Conservation (phyloP, 2,113 vertebrate species). For the Ivindomyrus marchei region DNA sequence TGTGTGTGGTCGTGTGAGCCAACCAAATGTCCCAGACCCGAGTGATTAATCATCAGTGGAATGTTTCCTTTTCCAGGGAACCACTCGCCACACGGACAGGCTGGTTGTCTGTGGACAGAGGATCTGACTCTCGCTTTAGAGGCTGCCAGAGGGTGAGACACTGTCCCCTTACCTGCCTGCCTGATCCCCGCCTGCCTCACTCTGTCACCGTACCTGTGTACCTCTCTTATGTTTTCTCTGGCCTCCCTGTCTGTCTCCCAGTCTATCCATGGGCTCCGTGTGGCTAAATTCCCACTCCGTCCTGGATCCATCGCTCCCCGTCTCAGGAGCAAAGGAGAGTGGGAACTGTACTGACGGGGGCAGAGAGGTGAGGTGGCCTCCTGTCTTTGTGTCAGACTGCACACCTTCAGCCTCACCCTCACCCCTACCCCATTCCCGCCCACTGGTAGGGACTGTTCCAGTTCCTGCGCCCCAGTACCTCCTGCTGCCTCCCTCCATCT, state of each 20-base stretch:
- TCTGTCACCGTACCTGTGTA: not conserved
- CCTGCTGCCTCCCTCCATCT: constrained; percentile 25
- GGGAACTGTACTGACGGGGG: constrained; percentile 75
- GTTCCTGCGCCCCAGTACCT: constrained; percentile 54
- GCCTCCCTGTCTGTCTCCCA: constrained; percentile 34
- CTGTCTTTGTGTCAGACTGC: not conserved
- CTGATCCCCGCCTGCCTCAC: not conserved
- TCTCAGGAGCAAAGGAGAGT: constrained; percentile 69
- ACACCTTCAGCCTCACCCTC: not conserved
- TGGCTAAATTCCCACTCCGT: constrained; percentile 78
- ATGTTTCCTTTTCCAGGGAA: constrained; percentile 49
- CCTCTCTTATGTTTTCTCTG: not conserved
- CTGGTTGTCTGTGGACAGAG: constrained; percentile 81
- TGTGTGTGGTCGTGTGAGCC: not conserved
- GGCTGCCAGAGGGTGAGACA: constrained; percentile 62
- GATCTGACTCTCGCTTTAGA: constrained; percentile 76
- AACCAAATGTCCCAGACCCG: not conserved
- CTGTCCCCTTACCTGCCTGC: not conserved
- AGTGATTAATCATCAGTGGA: not conserved
- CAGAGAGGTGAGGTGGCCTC: constrained; percentile 58
- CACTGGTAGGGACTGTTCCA: constrained; percentile 71
- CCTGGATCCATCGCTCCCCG: constrained; percentile 65
- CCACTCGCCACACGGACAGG: constrained; percentile 65
- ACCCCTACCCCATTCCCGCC: not conserved
- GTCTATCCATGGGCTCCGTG: constrained; percentile 68